Evolutionary conservation across 2,888 invertebrate species (phyloP).

Genomic region (Thymelicus lineola): DNA sequence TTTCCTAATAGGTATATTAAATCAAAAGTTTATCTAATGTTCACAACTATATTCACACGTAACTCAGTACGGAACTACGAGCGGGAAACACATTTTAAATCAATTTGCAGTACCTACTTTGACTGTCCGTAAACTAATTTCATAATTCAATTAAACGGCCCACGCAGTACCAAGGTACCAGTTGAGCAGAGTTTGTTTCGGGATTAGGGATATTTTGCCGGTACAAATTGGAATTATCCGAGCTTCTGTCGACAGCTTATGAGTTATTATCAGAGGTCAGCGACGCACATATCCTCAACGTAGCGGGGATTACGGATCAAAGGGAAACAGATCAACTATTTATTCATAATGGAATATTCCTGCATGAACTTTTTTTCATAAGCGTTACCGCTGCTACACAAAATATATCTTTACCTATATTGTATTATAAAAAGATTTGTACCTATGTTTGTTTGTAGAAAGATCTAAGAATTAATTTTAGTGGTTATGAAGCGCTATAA

Average conservation of each 20-base stretch:
- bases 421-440: no score
- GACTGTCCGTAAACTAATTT: slow-evolving; percentile 20
- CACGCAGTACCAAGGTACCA: not conserved
- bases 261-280: slow-evolving; percentile 16
- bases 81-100: slow-evolving; percentile 13
- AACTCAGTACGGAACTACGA: not conserved
- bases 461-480: no score
- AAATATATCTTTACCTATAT: no score
- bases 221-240: slow-evolving; percentile 32
- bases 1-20: no score
- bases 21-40: no score
- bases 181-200: slow-evolving; percentile 15
- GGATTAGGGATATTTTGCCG: slow-evolving; percentile 20
- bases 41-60: no score
- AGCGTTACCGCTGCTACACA: no score
- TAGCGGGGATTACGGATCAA: not conserved
- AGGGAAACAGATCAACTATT: not conserved
- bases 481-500: no score
- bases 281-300: not conserved
- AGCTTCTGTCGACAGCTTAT: slow-evolving; percentile 21
- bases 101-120: slow-evolving; percentile 3
- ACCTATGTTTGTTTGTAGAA: no score
- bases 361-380: no score
- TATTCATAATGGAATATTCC: slow-evolving; percentile 1
- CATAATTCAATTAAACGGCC: slow-evolving; percentile 31